phyloP scores from a whole-genome alignment of 2,888 invertebrate genomes.

The Cryptops parisi region DNA sequence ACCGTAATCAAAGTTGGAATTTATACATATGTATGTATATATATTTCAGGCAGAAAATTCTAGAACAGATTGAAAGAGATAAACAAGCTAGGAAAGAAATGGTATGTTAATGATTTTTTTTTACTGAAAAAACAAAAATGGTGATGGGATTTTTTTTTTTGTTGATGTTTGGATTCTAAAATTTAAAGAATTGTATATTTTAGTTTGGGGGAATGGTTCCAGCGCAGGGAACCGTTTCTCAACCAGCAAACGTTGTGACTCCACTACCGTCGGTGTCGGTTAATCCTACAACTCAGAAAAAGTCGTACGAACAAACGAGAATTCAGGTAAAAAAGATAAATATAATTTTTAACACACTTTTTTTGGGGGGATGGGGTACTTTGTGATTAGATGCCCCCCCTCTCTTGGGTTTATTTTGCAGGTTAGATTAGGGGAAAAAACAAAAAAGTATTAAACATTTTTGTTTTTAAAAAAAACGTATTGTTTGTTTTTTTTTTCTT shows the following conservation, averaged over 20 bases:
- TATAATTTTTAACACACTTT: neutral
- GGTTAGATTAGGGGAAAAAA: too few species aligned
- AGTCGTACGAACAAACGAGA: slow-evolving; percentile 21
- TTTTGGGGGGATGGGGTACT: too few species aligned
- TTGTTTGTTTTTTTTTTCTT: too few species aligned
- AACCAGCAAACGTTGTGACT: slow-evolving; percentile 31
- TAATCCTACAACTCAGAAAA: slow-evolving; percentile 16
- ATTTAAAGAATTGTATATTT: slow-evolving; percentile 1
- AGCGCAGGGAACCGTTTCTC: slow-evolving; percentile 28
- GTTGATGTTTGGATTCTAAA: slow-evolving; percentile 24
- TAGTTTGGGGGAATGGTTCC: slow-evolving; percentile 2
- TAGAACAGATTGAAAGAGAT: slow-evolving; percentile 81
- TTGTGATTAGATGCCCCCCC: too few species aligned
- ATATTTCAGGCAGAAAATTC: slow-evolving; percentile 50
- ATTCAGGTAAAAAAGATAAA: slow-evolving; percentile 20
- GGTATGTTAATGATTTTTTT: slow-evolving; percentile 21
- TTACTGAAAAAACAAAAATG: too few species aligned
- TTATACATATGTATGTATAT: neutral
- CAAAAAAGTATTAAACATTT: neutral
- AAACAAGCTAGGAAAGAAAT: slow-evolving; percentile 65
- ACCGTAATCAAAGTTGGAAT: too few species aligned
- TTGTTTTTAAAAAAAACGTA: neutral
- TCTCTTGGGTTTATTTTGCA: too few species aligned
- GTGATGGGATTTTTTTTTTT: too few species aligned
- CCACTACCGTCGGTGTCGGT: slow-evolving; percentile 23